Evolutionary conservation across 2,113 vertebrate genomes (phyloP).

Genomic region (Mesoclemmys tuberculata): DNA sequence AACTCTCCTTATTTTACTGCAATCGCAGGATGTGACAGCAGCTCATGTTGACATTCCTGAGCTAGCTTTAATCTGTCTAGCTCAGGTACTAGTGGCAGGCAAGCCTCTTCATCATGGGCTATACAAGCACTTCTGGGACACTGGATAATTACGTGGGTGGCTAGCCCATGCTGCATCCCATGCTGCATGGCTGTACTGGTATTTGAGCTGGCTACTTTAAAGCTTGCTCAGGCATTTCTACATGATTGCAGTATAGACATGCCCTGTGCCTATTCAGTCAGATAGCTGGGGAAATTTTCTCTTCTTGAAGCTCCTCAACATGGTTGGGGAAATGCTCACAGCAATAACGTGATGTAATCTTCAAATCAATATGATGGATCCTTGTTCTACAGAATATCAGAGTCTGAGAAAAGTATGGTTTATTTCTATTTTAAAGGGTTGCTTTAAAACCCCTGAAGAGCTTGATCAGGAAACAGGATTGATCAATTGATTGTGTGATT

Average conservation of each 20-base stretch:
- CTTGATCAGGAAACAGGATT: constrained; percentile 13
- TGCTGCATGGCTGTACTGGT: background rate
- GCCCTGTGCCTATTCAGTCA: background rate
- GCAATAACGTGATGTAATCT: constrained; percentile 61
- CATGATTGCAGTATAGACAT: background rate
- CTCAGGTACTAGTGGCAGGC: background rate
- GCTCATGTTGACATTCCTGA: background rate
- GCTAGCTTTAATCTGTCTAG: background rate
- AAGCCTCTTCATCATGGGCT: background rate
- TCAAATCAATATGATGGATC: constrained; percentile 52
- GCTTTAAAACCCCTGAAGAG: constrained; percentile 45
- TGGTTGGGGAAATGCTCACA: constrained; percentile 51
- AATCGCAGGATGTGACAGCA: background rate
- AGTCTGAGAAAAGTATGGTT: constrained; percentile 46
- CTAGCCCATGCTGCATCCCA: background rate
- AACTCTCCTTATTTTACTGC: background rate
- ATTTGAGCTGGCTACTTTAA: background rate
- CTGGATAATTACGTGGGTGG: background rate
- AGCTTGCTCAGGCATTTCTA: background rate
- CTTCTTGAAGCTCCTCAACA: background rate
- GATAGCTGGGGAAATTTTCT: background rate
- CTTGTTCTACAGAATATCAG: constrained; percentile 47
- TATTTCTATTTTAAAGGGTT: constrained; percentile 55
- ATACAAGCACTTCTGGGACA: background rate
- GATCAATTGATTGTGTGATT: constrained; percentile 59